phyloP scores from a whole-genome alignment of 2,113 vertebrate species.

The Clarias gariepinus region DNA sequence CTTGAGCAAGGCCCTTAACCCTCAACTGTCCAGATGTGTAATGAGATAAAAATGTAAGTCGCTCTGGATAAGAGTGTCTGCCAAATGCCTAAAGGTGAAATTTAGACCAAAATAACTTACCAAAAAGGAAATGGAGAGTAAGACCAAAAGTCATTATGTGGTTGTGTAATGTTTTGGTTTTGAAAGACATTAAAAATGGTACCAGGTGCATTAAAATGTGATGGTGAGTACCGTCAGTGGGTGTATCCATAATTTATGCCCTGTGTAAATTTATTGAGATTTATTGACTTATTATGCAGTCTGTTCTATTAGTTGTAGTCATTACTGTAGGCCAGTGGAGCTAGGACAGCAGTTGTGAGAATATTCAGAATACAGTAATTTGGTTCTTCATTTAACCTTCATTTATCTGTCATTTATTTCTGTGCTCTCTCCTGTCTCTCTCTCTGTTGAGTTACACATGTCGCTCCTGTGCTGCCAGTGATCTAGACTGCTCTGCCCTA shows the following conservation, averaged over 20 bases:
- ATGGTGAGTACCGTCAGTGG: background rate
- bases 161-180: background rate
- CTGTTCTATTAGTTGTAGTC: background rate
- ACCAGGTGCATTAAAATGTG: background rate
- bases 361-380: background rate
- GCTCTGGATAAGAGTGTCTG: too few relatives aligned
- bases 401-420: background rate
- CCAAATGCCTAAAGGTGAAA: too few relatives aligned
- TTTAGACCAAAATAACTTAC: constrained; percentile 70
- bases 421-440: too few relatives aligned
- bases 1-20: too few relatives aligned
- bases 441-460: too few relatives aligned
- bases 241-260: background rate
- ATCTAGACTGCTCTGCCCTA: too few relatives aligned
- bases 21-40: too few relatives aligned
- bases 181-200: background rate
- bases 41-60: too few relatives aligned
- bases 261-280: background rate
- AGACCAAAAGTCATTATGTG: constrained; percentile 66
- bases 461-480: too few relatives aligned
- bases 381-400: background rate
- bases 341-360: background rate
- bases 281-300: background rate
- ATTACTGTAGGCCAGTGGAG: background rate
- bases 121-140: constrained; percentile 80